phyloP scores from a whole-genome alignment of 2,888 invertebrate genomes.

The Euzetes globulus region DNA sequence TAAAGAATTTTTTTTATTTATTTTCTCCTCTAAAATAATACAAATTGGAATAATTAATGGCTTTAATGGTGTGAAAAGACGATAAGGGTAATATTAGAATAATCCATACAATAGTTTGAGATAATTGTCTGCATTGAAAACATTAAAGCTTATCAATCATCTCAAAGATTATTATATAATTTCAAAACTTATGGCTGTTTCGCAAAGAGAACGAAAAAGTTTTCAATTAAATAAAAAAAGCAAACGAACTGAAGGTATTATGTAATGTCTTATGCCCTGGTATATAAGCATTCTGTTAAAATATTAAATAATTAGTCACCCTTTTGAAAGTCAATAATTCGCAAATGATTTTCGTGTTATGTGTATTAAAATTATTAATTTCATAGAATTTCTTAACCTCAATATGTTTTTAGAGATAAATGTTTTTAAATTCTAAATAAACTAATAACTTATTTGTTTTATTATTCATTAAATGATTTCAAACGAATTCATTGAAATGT shows the following conservation, averaged over 20 bases:
- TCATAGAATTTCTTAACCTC: neutral
- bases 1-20: too few relatives aligned
- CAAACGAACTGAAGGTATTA: too few relatives aligned
- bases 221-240: neutral
- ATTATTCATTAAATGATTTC: too few relatives aligned
- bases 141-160: neutral
- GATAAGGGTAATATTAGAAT: neutral
- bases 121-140: slow-evolving; percentile 1
- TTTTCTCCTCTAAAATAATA: too few relatives aligned
- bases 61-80: neutral
- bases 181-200: neutral
- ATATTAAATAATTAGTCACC: too few relatives aligned
- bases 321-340: too few relatives aligned
- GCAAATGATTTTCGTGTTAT: neutral
- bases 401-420: neutral
- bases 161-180: neutral
- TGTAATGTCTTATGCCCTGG: too few relatives aligned
- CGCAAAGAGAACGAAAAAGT: neutral
- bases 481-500: too few relatives aligned
- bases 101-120: neutral
- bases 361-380: neutral
- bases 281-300: too few relatives aligned
- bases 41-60: neutral
- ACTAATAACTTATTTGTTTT: neutral
- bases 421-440: neutral